Conservation (phyloP, 2,888 invertebrate genomes). For the Monochamus alternatus region DNA sequence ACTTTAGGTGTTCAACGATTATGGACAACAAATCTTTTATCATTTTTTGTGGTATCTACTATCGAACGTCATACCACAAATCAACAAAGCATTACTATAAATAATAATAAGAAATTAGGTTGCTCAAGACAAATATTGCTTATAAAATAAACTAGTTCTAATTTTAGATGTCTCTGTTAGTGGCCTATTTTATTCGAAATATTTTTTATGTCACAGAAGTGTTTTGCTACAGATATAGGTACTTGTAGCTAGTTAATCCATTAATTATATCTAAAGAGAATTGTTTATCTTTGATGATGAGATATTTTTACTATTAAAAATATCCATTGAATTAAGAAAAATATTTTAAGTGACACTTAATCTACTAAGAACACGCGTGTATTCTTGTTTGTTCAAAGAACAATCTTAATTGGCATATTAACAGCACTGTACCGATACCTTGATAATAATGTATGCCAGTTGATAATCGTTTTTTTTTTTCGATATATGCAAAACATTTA, state of each 20-base stretch:
- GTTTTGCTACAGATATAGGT: neutral
- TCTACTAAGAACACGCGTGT: neutral
- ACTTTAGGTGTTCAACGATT: neutral
- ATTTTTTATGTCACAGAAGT: neutral
- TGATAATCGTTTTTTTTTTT: too few species aligned
- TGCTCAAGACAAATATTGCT: constrained; percentile 8
- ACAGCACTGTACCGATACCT: neutral
- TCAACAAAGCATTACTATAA: neutral
- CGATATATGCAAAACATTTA: too few species aligned
- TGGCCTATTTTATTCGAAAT: constrained; percentile 10
- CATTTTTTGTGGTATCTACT: constrained; percentile 1
- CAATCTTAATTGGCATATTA: constrained; percentile 1
- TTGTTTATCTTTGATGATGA: neutral
- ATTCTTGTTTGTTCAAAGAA: neutral
- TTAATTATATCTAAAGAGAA: constrained; percentile 1
- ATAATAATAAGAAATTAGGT: constrained; percentile 4
- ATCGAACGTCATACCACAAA: neutral
- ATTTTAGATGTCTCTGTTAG: neutral
- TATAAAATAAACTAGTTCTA: constrained; percentile 6
- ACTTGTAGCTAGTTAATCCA: neutral
- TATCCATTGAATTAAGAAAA: neutral
- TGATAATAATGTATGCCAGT: neutral
- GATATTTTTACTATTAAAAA: constrained; percentile 6
- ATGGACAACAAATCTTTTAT: neutral
- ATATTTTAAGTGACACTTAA: neutral